A percentile compares a stretch with the other conserved stretches of the same genome.
Evolutionary conservation across 2,113 vertebrate species (phyloP).

Genomic region (Machaerirhynchus nigripectus): DNA sequence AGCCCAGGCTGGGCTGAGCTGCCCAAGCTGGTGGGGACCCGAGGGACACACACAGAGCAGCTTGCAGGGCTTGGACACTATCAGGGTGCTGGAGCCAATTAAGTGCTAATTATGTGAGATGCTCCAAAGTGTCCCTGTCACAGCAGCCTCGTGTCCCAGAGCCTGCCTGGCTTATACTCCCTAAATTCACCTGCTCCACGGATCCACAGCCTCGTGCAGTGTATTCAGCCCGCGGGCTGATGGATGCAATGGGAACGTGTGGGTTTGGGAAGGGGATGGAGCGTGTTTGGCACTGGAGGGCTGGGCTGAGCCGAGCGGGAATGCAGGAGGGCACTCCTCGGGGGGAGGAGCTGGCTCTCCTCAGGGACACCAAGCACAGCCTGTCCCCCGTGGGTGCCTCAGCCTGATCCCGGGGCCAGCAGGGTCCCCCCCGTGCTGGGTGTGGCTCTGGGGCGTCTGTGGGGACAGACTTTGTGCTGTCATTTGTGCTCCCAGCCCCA

Average conservation of each 20-base stretch:
- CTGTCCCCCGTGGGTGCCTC: rapidly evolving
- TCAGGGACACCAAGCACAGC: not conserved
- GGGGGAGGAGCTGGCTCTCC: not conserved
- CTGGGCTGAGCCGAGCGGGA: not conserved
- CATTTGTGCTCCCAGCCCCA: not conserved
- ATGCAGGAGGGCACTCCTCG: not conserved
- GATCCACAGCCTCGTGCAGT: not conserved
- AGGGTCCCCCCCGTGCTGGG: rapidly evolving
- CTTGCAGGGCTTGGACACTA: not conserved
- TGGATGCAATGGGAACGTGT: rapidly evolving
- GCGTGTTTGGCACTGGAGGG: not conserved
- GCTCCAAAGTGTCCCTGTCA: not conserved
- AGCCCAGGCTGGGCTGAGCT: not conserved
- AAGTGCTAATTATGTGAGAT: slow-evolving; percentile 20
- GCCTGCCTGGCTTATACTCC: not conserved
- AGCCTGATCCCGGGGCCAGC: not conserved
- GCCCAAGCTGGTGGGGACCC: not conserved
- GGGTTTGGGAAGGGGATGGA: not conserved
- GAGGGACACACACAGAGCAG: not conserved
- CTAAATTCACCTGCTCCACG: not conserved
- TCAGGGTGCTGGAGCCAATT: not conserved
- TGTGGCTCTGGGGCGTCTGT: not conserved
- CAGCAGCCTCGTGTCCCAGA: not conserved
- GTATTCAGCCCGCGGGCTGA: not conserved
- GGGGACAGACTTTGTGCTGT: not conserved